Base-by-base conservation (phyloP, 2,888 invertebrate genomes). In the Acrobasis consociella region DNA sequence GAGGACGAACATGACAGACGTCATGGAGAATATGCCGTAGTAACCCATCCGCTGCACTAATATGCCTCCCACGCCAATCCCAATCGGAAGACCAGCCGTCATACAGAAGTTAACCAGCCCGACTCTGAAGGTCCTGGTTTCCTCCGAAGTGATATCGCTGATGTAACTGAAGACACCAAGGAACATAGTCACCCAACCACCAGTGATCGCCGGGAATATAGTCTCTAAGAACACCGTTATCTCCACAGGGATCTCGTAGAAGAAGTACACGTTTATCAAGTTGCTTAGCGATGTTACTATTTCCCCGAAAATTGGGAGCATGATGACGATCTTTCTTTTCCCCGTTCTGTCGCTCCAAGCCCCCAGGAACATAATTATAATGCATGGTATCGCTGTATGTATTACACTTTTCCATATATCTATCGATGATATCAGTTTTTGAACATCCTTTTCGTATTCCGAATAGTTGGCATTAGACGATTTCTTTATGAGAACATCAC, bases 261-360 rank as follows among this genome's bases (percentile, higher is more conserved):
- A 94, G 74, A 90, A 94, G 72, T 93, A 94, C 0, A 93, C 93
- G 70, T 94, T 94, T 13, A 94, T 69, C 62, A 94, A 75, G 65
- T 94, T 91, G 55, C 91, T 93, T 1, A 93, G 70, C 1, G 90
- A 90, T 1, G 93, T 92, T 51, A 91, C 64, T 11, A 94, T 71
- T 75, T 94, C 94, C 9, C 94, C 94, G 17, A 87, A 75, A 58
- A 94, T 87, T 0, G 94, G 94, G 22, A 94, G 77, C 53, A 94
- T 72, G 73, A 95, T 94, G 63, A 93, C 93, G 1, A 94, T 85
- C 75, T 94, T 94, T 52, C 94, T 83, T 53, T 90, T 88, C 0
- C 94, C 94, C 9, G 93, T 93, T 60, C 94, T 86, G 68, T 94
- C 94, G 69, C 94, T 94, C 94, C 94, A 95, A 1, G 94, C 93